These are phyloP conservation scores for Clarias batrachus DNA, from an alignment of 2,113 vertebrate species.

Conservation along the genomic window DNA sequence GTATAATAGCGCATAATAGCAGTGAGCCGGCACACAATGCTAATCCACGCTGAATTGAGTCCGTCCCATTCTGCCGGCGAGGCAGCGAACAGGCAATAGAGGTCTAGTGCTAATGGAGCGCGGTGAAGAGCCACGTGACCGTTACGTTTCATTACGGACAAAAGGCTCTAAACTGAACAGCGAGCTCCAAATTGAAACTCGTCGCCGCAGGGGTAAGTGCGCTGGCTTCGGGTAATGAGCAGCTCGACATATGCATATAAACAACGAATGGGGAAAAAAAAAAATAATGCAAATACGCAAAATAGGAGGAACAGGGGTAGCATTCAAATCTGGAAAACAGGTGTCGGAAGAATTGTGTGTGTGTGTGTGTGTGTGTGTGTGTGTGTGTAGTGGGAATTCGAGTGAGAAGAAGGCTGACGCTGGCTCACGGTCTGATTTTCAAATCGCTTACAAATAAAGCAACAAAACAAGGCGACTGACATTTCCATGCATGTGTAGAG, in stretches of 20 bases:
- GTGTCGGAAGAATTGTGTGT: constrained; percentile 11
- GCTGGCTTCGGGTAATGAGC: constrained; percentile 24
- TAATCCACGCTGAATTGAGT: constrained; percentile 41
- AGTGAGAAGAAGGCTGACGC: not conserved
- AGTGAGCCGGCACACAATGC: constrained; percentile 41
- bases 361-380: not conserved
- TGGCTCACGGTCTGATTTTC: not conserved
- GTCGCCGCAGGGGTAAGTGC: not conserved
- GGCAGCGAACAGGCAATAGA: constrained; percentile 20
- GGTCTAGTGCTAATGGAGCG: constrained; percentile 37
- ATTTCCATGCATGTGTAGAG: not conserved
- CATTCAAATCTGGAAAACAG: constrained; percentile 30
- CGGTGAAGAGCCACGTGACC: constrained; percentile 11
- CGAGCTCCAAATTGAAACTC: not conserved
- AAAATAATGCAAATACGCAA: not conserved
- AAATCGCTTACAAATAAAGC: not conserved
- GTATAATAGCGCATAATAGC: constrained; percentile 24
- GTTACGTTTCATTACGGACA: constrained; percentile 32
- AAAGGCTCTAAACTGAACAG: constrained; percentile 21
- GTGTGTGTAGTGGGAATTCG: constrained; percentile 34
- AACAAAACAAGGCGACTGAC: not conserved
- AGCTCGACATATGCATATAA: constrained; percentile 10
- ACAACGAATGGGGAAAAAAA: not conserved
- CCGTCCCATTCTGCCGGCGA: constrained; percentile 4
- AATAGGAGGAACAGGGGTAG: not conserved